A percentile compares a stretch with the other conserved stretches of the same genome.
These are phyloP conservation scores for Riptortus pedestris DNA, from an alignment of 1,140 invertebrate genomes.

Conservation along the genomic window DNA sequence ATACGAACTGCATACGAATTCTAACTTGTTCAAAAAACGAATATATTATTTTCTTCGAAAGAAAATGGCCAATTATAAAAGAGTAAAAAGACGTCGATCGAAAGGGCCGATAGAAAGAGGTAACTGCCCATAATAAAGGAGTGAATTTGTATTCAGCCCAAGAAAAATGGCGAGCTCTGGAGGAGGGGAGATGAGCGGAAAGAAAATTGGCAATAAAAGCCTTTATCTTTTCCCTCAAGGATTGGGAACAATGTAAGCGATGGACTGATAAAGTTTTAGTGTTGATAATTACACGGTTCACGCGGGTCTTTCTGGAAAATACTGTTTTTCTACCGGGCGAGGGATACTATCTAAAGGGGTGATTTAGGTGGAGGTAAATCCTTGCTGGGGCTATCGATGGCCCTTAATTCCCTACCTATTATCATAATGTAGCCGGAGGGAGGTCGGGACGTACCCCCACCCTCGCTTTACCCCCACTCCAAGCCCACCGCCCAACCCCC, in stretches of 20 bases:
- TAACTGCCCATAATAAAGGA: neutral
- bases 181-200: neutral
- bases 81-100: neutral
- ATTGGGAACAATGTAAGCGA: slow-evolving; percentile 17
- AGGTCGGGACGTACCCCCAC: no score
- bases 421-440: no score
- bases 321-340: neutral
- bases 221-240: neutral
- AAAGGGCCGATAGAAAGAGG: neutral
- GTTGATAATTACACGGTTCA: slow-evolving; percentile 21
- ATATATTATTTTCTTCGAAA: neutral
- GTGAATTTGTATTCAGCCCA: neutral
- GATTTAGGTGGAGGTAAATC: neutral
- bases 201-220: neutral
- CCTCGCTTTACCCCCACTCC: no score
- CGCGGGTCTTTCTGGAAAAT: neutral
- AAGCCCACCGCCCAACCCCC: no score
- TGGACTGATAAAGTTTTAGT: slow-evolving; percentile 20
- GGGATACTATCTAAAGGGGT: neutral
- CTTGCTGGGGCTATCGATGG: no score
- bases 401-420: no score
- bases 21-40: neutral
- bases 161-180: neutral
- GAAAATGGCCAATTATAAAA: neutral
- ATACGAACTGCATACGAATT: no score